Evolutionary conservation across 2,888 invertebrate genomes (phyloP).

Genomic region (Julus scanicus): DNA sequence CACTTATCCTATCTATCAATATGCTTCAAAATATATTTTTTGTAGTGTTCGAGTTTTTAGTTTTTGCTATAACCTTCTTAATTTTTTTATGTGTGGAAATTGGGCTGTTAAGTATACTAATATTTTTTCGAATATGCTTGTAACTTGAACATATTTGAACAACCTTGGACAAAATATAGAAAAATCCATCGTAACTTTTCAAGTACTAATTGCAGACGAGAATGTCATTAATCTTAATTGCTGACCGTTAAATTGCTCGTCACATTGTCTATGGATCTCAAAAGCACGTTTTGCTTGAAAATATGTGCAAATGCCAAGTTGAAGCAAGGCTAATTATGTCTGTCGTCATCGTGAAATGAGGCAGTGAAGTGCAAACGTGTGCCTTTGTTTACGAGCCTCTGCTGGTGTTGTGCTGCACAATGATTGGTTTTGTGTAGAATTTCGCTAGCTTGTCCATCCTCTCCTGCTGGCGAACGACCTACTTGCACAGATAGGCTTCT

Average conservation of each 20-base stretch:
- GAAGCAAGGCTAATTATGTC: conserved; percentile 2
- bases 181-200: neutral
- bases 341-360: conserved; percentile 37
- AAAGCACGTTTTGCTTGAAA: conserved; percentile 38
- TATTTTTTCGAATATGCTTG: neutral
- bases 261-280: neutral
- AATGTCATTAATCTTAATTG: conserved; percentile 40
- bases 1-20: too few species aligned
- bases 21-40: too few species aligned
- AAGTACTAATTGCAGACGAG: neutral
- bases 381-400: conserved; percentile 15
- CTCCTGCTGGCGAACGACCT: conserved; percentile 52
- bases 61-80: too few species aligned
- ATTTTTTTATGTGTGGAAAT: neutral
- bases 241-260: conserved; percentile 14
- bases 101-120: neutral
- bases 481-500: conserved; percentile 40
- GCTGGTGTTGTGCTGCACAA: neutral
- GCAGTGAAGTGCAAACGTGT: conserved; percentile 21
- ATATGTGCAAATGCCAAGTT: conserved; percentile 27
- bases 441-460: conserved; percentile 48
- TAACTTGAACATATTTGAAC: neutral
- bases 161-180: neutral
- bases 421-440: conserved; percentile 43
- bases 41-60: too few species aligned